These are phyloP conservation scores for Cuniculus paca DNA, from an alignment of 2,797 vertebrate genomes.

Conservation along the genomic window DNA sequence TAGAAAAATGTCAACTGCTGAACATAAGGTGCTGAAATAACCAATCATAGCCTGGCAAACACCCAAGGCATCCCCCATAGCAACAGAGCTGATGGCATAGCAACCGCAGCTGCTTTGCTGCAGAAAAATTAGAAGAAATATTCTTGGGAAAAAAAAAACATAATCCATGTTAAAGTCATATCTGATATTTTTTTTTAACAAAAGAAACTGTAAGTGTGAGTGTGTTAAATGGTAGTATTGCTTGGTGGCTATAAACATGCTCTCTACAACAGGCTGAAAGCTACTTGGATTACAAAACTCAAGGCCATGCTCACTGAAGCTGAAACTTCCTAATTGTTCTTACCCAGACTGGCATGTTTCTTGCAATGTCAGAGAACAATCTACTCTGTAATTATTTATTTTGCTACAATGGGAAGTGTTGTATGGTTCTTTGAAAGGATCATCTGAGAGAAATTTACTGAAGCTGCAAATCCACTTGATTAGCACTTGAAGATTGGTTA, in stretches of 20 bases:
- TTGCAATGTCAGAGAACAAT: slow-evolving; percentile 43
- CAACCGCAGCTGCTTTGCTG: slow-evolving; percentile 55
- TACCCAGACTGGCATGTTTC: not conserved
- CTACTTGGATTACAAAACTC: slow-evolving; percentile 11
- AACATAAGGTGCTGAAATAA: slow-evolving; percentile 73
- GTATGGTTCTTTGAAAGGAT: not conserved
- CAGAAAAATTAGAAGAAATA: slow-evolving; percentile 74
- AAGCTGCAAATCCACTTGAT: slow-evolving; percentile 8
- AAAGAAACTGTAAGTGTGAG: slow-evolving; percentile 19
- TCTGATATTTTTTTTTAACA: slow-evolving; percentile 70
- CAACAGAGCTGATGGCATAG: slow-evolving; percentile 71
- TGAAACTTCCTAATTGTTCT: slow-evolving; percentile 59
- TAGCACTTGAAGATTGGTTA: not conserved
- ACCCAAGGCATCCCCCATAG: slow-evolving; percentile 75
- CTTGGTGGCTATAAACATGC: not conserved
- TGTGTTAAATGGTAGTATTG: slow-evolving; percentile 58
- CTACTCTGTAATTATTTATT: slow-evolving; percentile 31
- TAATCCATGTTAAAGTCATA: slow-evolving; percentile 68
- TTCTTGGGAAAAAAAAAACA: slow-evolving; percentile 61
- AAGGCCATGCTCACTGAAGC: not conserved
- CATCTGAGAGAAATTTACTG: not conserved
- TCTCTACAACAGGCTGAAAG: not conserved
- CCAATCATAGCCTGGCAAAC: slow-evolving; percentile 47
- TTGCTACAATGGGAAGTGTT: slow-evolving; percentile 43
- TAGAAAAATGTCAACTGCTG: slow-evolving; percentile 67